Conservation (phyloP, 2,888 invertebrate genomes). For the Caenorhabditis panamensis region DNA sequence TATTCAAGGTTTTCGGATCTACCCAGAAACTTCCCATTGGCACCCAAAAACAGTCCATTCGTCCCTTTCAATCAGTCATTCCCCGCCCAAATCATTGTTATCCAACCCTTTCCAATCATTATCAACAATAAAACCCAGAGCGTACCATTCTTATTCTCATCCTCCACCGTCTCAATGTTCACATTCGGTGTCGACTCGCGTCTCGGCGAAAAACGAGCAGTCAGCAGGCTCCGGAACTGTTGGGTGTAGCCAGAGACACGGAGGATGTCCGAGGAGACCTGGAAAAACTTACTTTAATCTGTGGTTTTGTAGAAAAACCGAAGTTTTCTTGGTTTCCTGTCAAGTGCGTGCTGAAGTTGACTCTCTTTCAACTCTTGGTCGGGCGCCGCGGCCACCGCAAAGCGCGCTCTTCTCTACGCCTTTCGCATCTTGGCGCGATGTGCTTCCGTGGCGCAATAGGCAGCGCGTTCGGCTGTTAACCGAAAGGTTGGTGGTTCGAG, state of each 20-base stretch:
- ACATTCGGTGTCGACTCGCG: conserved; percentile 70
- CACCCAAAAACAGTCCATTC: too few species aligned
- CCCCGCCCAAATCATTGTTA: too few species aligned
- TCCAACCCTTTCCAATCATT: too few species aligned
- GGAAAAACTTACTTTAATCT: conserved; percentile 41
- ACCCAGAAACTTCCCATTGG: too few species aligned
- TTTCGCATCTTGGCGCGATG: background rate
- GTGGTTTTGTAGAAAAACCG: background rate
- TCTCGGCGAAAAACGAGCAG: conserved; percentile 70
- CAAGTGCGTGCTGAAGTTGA: too few species aligned
- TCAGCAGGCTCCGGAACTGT: conserved; percentile 78
- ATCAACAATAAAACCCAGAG: background rate
- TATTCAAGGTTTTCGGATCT: too few species aligned
- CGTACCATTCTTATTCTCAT: conserved; percentile 55
- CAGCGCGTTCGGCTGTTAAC: conserved; percentile 98
- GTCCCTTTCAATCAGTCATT: too few species aligned
- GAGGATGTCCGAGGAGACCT: conserved; percentile 80
- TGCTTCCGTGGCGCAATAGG: conserved; percentile 74
- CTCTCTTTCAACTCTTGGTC: too few species aligned
- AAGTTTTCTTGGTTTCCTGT: background rate
- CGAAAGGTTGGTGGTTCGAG: conserved; percentile 99
- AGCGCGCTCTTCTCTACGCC: background rate
- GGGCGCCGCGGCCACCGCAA: background rate
- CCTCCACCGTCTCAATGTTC: conserved; percentile 45
- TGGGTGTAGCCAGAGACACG: conserved; percentile 80